phyloP scores from a whole-genome alignment of 2,888 invertebrate genomes.

The Drosophila melanosoma region DNA sequence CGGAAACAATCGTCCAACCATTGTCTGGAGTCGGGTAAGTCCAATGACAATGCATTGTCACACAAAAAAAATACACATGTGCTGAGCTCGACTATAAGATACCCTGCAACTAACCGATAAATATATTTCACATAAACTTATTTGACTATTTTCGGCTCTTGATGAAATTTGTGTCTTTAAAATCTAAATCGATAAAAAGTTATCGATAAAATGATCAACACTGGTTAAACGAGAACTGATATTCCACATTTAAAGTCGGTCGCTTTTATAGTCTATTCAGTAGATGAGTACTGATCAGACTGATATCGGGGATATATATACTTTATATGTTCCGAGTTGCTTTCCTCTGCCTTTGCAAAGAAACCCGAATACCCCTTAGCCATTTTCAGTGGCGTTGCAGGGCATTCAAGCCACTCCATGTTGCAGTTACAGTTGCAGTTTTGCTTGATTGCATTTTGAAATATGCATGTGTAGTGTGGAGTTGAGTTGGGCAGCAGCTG shows the following conservation, averaged over 20 bases:
- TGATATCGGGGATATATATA: not conserved
- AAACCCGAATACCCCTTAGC: not conserved
- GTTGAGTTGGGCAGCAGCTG: not conserved
- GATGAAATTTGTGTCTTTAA: not conserved
- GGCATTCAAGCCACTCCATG: not conserved
- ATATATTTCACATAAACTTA: not conserved
- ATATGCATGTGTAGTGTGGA: constrained; percentile 55
- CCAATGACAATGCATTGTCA: constrained; percentile 30
- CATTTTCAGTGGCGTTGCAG: not conserved
- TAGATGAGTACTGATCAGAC: no score
- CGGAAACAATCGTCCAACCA: constrained; percentile 87
- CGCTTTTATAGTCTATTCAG: not conserved
- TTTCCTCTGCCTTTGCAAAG: not conserved
- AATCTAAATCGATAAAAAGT: not conserved
- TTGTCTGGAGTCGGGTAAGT: constrained; percentile 89
- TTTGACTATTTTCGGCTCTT: not conserved
- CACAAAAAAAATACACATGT: not conserved
- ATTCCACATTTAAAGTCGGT: no score
- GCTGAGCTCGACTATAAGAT: not conserved
- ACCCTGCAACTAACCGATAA: not conserved
- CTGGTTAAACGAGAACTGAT: no score
- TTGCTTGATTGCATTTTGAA: constrained; percentile 72
- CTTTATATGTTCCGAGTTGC: not conserved
- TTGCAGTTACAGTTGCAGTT: constrained; percentile 21
- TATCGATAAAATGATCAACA: not conserved